Base-by-base conservation (phyloP, 2,888 invertebrate species). In the Eucera pruinosa region DNA sequence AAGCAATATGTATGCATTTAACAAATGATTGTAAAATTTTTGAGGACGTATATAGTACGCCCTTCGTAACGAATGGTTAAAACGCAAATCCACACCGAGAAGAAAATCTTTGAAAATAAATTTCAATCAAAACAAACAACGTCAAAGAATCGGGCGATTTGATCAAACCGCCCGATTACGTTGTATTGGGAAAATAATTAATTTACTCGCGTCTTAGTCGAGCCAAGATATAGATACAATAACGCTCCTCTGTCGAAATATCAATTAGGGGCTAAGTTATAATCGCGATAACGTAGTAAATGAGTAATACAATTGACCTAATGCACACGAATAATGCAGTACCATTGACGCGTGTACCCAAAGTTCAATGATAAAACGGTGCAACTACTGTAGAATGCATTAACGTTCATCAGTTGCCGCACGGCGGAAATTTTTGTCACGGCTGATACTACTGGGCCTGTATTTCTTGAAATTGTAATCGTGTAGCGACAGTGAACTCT, bases 291-390 rank as follows among this genome's bases (percentile, higher is more conserved):
- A 70, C 9, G 13, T 47, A 23, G 18, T 58, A n/a, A 52, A 66
- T 66, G 47, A 62, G 20, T 41, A 64, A 60, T 62, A 18, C 47
- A 52, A 71, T 64, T 71, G 66, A 62, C 52, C 58, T 50, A 54
- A 62, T 55, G 62, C 41, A 39, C 23, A 30, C 50, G 36, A 75
- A 43, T 47, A 66, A 36, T 36, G 48, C 39, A 20, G 61, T 54
- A 58, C 41, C 23, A 20, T 73, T 50, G 55, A 78, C 67, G 61
- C 65, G 45, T 58, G 64, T 54, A 73, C 68, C 27, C 70, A 70
- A 78, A 78, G 78, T 83, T 78, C 75, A 72, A 54, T 25, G 70
- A 83, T 80, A 78, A 77, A 72, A 64, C 43, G 7, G 27, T 45
- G 27, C 3, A 11, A 43, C 20, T 27, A 30, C 20, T 33, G 7